Base-by-base conservation (phyloP, 2,888 invertebrate species). In the Drepana falcataria region DNA sequence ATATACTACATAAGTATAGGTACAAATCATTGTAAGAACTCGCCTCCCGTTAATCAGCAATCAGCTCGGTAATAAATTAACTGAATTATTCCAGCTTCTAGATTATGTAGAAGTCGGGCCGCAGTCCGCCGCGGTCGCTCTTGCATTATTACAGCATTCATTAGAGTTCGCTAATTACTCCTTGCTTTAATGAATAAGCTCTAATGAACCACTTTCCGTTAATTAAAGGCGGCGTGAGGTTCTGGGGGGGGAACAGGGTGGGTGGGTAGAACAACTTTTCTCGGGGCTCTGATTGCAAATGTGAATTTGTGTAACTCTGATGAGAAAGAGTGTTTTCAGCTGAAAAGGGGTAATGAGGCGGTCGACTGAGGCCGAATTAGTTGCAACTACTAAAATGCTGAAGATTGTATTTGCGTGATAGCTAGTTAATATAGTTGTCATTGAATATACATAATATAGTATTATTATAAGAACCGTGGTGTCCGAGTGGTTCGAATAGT, bases 141-240 rank as follows among this genome's bases (percentile, higher is more conserved):
- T 93, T 93, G 93, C 94, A 94, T 94, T 94, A 94, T 94, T 94
- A 94, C 93, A 93, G 94, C 93, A 94, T 94, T 94, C 94, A 94
- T 94, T 95, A 94, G 94, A 95, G 94, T 94, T 95, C 94, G 94
- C 95, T 95, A 95, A 95, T 95, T 95, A 95, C 95, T 94, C 94
- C 94, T 94, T 94, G 94, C 95, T 95, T 94, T 95, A 95, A 95
- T 95, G 95, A 95, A 95, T 95, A 95, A 95, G 94, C 95, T 94
- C 95, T 95, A 95, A 95, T 95, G 95, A 95, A 95, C 95, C 95
- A 95, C 95, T 95, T 95, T 95, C 94, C 95, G 95, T 95, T 95
- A 95, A 95, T 95, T 95, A 95, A 95, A 95, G 95, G 93, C 94
- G 89, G 92, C 92, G 81, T 76, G 77, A 81, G 77, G 79, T 61